Percentiles rank a stretch among this genome's conserved stretches.
Evolutionary conservation across 2,888 invertebrate species (phyloP).

Genomic region (Melinopterus prodromus): DNA sequence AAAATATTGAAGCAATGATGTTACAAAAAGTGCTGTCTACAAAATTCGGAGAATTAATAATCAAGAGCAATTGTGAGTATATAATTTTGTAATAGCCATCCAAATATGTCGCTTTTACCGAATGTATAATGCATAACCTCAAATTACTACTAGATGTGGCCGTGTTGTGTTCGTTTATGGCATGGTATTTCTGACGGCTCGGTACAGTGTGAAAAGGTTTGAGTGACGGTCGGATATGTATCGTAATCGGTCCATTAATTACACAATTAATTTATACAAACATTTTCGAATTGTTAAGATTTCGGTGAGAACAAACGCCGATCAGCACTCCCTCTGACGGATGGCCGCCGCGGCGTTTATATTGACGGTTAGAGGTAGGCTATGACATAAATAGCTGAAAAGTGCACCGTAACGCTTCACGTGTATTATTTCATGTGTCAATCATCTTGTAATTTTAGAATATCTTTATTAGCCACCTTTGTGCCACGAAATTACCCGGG

Average conservation of each 20-base stretch:
- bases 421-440: constrained; percentile 33
- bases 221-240: constrained; percentile 8
- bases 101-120: neutral
- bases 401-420: constrained; percentile 29
- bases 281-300: constrained; percentile 25
- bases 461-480: constrained; percentile 35
- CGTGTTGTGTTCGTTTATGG: neutral
- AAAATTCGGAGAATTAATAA: neutral
- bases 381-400: constrained; percentile 16
- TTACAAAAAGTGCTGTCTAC: neutral
- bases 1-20: neutral
- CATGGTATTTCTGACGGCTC: neutral
- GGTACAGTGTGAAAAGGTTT: neutral
- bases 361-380: neutral
- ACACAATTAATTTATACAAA: constrained; percentile 28
- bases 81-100: neutral
- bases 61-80: neutral
- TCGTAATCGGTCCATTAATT: constrained; percentile 29
- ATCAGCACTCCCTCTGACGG: constrained; percentile 17
- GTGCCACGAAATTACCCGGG: constrained; percentile 30
- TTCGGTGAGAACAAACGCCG: constrained; percentile 23
- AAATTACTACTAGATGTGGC: neutral
- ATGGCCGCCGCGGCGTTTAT: constrained; percentile 5
- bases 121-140: neutral
- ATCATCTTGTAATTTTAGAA: constrained; percentile 34